Conservation (phyloP, 2,888 invertebrate genomes). For the Ochropacha duplaris region DNA sequence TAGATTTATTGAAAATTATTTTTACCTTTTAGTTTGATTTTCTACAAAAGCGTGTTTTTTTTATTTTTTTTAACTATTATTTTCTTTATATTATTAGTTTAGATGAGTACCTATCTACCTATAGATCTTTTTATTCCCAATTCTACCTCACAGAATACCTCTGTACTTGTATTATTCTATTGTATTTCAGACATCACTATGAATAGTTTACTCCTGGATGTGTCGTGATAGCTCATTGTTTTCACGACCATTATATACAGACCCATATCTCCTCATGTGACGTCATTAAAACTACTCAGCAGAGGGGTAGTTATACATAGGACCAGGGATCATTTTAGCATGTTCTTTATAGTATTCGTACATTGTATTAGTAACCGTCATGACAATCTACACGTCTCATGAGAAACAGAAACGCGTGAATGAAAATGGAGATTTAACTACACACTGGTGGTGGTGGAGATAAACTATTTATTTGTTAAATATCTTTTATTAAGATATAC, state of each 20-base stretch:
- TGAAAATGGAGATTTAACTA: neutral
- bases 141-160: neutral
- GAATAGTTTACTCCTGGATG: conserved; percentile 16
- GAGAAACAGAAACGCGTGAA: neutral
- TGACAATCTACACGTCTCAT: neutral
- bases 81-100: no score
- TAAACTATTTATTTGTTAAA: no score
- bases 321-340: neutral
- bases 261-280: neutral
- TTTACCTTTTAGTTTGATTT: no score
- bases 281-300: neutral
- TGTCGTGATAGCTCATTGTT: neutral
- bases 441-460: no score
- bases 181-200: neutral
- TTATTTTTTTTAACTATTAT: no score
- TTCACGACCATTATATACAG: neutral
- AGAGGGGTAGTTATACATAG: neutral
- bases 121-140: neutral
- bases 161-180: neutral
- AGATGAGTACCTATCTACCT: neutral
- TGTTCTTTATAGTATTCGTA: neutral
- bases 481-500: no score
- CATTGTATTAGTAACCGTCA: neutral
- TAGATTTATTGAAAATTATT: no score
- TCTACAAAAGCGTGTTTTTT: no score